A percentile compares a stretch with the other conserved stretches of the same genome.
Conservation (phyloP, 2,797 vertebrate genomes). For the Arrhamphus sclerolepis region DNA sequence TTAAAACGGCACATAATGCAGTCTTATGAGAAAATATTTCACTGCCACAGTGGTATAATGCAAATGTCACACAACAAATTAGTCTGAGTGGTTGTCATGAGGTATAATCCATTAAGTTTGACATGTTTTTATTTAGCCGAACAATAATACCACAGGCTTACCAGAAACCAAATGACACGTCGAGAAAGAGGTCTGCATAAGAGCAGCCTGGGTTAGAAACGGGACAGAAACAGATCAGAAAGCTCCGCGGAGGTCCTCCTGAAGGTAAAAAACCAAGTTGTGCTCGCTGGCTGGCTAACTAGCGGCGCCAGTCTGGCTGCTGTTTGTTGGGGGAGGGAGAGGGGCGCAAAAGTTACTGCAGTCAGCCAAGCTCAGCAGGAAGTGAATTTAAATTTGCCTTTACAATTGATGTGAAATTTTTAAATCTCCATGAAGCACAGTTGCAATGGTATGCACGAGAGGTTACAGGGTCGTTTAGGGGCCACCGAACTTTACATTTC, state of each 20-base stretch:
- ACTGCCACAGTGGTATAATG: too few species aligned
- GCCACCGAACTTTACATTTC: too few species aligned
- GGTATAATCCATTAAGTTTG: constrained; percentile 7
- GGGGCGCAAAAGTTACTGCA: constrained; percentile 2
- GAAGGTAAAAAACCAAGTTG: constrained; percentile 1
- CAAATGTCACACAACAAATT: neutral
- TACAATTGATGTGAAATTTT: constrained; percentile 9
- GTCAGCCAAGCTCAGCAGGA: neutral
- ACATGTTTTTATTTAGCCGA: neutral
- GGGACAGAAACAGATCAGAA: too few species aligned
- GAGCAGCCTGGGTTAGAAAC: neutral
- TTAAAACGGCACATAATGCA: too few species aligned
- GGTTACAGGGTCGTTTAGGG: too few species aligned
- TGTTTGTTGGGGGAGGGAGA: constrained; percentile 2
- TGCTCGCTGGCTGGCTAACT: constrained; percentile 13
- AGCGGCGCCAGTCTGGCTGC: constrained; percentile 70
- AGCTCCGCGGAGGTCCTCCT: neutral
- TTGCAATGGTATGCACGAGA: too few species aligned
- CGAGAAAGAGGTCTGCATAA: accelerated
- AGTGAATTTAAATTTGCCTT: accelerated
- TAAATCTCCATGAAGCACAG: too few species aligned
- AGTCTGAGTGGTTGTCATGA: constrained; percentile 2
- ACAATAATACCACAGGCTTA: neutral
- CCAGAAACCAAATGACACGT: neutral
- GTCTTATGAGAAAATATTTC: too few species aligned